Evolutionary conservation across 2,113 vertebrate species (phyloP), one percentile per base, ranked within the genome.

Genomic region (Peromyscus leucopus): DNA sequence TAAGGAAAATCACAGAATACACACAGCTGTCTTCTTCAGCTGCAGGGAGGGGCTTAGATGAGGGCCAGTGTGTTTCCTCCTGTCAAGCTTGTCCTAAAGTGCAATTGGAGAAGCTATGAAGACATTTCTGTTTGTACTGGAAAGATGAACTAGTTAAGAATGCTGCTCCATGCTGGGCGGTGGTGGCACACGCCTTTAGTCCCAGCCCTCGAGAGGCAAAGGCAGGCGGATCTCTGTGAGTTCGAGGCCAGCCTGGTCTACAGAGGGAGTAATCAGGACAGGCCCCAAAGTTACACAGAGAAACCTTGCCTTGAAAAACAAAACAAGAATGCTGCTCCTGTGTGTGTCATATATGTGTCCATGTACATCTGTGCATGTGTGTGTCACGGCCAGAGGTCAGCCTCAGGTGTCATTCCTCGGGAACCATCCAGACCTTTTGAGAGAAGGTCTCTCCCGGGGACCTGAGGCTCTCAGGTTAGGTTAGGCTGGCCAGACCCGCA

Each of bases 1-100:
- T n/a, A 74, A 89, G 39, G 79, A 65, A 79, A 80, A 65, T n/a
- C 65, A 82, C 83, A 93, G 59, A 65, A 42, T 55, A 78, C 84
- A 83, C 67, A 89, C 15, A 80, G 65, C 79, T 74, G 75, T 63
- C 55, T 82, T 89, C 46, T 61, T 67, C 71, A 72, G 82, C 51
- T 94, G 33, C 65, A 51, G 72, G 75, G 48, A 76, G 76, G 12
- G 61, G 86, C 61, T 51, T 76, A 90, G 33, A 61, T 83, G 28
- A 75, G 85, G 83, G 67, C 89, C 28, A 42, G 46, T 9, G 9
- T 59, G 39, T 59, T 65, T 33, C 92, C 51, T 91, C 55, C 46
- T 12, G 19, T 31, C 42, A 11, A 42, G 65, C 46, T 83, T 82
- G 5, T 93, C 57, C 63, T 79, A 24, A n/a, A 85, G 28, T 39